Base-by-base conservation (phyloP, 1,140 invertebrate species). In the Thaumatotibia leucotreta region DNA sequence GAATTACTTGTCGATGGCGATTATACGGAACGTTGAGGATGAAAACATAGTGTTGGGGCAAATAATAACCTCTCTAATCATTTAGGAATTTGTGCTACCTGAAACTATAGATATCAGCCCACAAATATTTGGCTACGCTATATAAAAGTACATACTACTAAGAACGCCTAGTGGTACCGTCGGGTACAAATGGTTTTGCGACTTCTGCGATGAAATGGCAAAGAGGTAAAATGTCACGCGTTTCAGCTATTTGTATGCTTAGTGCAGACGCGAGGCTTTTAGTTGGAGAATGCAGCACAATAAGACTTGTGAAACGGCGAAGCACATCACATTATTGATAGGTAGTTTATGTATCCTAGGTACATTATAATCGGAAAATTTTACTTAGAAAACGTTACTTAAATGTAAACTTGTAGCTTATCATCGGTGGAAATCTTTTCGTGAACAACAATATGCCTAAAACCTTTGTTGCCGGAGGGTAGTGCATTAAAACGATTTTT, bases 181-280 rank as follows among this genome's bases (percentile, higher is more conserved):
- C 39, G 39, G 17, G 39, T 45, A 6, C 39, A 45, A 45, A 45
- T 45, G 5, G 39, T n/a, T 20, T 20, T 45, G 22, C 22, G 52
- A 24, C 52, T 58, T 29, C 29, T 17, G 23, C 52, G 20, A 11
- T 58, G 52, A 23, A 58, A 58, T 29, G 22, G 52, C 27, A n/a
- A 31, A n/a, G 27, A 11, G 50, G 24, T 58, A 27, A 58, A 27
- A 27, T 58, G 52, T 58, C 52, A 31, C 52, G 29, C 52, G 52
- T 58, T 27, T 27, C 52, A 8, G 23, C 23, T 58, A 58, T 58
- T 58, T 58, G 52, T 58, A 58, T 58, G 24, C 52, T 58, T 27
- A 27, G 24, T 58, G 52, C 52, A 58, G 24, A 58, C 11, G 23
- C 52, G n/a, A 27, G n/a, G 52, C 52, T 58, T 58, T 58, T 58